Conservation (phyloP, 2,888 invertebrate species). For the Nowickia ferox region DNA sequence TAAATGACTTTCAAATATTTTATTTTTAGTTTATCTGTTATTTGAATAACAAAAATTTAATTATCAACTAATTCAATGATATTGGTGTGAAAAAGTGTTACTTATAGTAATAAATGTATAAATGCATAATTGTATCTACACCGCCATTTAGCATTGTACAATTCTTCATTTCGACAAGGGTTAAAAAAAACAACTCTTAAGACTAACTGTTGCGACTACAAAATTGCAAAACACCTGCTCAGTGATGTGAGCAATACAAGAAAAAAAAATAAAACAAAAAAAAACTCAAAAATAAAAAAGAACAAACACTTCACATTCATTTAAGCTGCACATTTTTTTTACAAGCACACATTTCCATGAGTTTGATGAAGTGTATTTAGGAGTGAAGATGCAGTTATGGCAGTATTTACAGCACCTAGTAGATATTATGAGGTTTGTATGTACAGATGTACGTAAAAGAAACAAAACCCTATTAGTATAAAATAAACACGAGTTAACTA, state of each 20-base stretch:
- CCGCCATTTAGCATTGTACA: no score
- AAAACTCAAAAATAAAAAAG: neutral
- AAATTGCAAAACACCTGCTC: slow-evolving; percentile 65
- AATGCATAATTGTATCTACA: no score
- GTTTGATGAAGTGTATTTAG: neutral
- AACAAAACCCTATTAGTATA: slow-evolving; percentile 42
- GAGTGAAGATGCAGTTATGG: no score
- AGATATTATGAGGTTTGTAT: neutral
- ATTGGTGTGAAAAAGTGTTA: no score
- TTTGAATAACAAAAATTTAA: no score
- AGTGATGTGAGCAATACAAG: slow-evolving; percentile 21
- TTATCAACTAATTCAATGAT: no score
- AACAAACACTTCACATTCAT: slow-evolving; percentile 50
- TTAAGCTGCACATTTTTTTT: slow-evolving; percentile 44
- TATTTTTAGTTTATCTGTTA: no score
- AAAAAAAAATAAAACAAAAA: slow-evolving; percentile 12
- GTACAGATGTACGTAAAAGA: neutral
- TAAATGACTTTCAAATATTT: no score
- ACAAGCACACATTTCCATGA: slow-evolving; percentile 27
- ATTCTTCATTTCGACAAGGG: no score
- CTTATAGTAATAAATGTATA: no score
- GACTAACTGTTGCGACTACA: slow-evolving; percentile 2
- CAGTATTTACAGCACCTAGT: neutral
- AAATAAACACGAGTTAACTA: slow-evolving; percentile 44
- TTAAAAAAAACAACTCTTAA: slow-evolving; percentile 14